Conservation (phyloP, 2,797 vertebrate genomes). For the Halcyon badia region DNA sequence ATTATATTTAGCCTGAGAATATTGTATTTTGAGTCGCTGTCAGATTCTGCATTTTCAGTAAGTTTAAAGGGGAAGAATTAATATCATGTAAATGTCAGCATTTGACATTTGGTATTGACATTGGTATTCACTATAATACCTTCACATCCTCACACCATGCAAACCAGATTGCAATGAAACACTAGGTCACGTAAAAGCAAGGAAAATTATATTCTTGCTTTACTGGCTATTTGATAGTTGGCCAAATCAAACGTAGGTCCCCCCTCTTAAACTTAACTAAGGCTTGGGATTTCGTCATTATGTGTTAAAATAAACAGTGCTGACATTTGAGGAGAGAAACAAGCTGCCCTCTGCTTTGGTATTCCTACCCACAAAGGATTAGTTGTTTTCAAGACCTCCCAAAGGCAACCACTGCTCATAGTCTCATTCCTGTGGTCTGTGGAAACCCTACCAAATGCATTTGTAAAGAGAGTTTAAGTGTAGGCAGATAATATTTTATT, state of each 20-base stretch:
- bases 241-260: background rate
- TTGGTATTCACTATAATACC: background rate
- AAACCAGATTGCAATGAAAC: background rate
- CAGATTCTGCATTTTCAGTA: background rate
- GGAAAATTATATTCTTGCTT: background rate
- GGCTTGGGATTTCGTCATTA: background rate
- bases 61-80: background rate
- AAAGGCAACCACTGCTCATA: conserved; percentile 31
- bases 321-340: conserved; percentile 33
- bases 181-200: background rate
- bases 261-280: background rate
- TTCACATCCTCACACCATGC: background rate
- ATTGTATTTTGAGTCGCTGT: background rate
- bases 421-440: conserved; percentile 60
- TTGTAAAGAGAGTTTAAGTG: conserved; percentile 39
- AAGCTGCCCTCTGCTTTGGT: background rate
- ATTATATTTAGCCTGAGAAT: background rate
- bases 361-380: conserved; percentile 8
- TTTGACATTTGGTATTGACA: background rate
- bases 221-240: background rate
- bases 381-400: conserved; percentile 49
- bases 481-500: conserved; percentile 60
- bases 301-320: conserved; percentile 7
- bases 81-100: background rate
- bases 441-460: conserved; percentile 24